Base-by-base conservation (phyloP, 2,797 vertebrate species). In the Sphenodon punctatus region DNA sequence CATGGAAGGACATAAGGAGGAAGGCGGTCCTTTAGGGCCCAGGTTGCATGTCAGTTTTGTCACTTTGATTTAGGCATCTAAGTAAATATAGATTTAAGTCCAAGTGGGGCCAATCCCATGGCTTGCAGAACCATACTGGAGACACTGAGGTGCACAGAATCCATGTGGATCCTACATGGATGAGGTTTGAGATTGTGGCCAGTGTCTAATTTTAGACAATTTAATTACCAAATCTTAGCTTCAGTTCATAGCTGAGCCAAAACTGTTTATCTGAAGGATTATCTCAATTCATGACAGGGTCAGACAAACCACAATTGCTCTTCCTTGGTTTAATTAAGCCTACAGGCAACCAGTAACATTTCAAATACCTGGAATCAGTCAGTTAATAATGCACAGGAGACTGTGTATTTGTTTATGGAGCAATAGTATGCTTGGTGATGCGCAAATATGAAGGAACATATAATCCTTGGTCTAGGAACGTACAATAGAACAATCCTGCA, bases 281-380 rank as follows among this genome's bases (percentile, higher is more conserved):
- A 4, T 20, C 39, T 70, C 70, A 77, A 82, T 75, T 90, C 88
- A 70, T 38, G 66, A 85, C 88, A 90, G 86, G 80, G 81, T 91
- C 86, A 81, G 91, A 75, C 59, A 66, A 91, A 77, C 67, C 15
- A 0, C 78, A 73, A 85, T 90, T 89, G 78, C 48, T 75, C 71
- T 73, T 81, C 75, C 49, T 75, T 42, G 38, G n/a, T 87, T 88
- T 84, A 78, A 87, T 81, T 78, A 81, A 41, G 59, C 22, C 55
- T 81, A 60, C 32, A 82, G 85, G 81, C 9, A 48, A 51, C n/a
- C 20, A 22, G 20, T n/a, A 67, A 43, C 2, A 0, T 39, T 67
- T 58, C 58, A 39, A 39, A 23, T 4, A 8, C 73, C 5, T 38
- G 70, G 53, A n/a, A 38, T 2, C 2, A 65, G 25, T 1, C 23